Evolutionary conservation across 2,113 vertebrate genomes (phyloP).

Genomic region (Phrynosoma blainvillii): DNA sequence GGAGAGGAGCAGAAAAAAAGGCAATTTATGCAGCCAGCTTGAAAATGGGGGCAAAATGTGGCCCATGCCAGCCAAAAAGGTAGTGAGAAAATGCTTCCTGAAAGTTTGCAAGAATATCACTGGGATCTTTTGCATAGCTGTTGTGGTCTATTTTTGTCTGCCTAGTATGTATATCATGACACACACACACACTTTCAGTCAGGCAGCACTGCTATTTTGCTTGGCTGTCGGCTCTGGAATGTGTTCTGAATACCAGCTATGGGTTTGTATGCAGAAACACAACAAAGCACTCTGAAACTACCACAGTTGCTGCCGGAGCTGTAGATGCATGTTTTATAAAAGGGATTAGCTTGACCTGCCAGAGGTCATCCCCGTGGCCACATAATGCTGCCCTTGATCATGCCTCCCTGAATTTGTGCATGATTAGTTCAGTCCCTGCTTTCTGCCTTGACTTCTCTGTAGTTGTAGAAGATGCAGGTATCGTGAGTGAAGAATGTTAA

Average conservation of each 20-base stretch:
- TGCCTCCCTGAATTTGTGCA: fast-evolving
- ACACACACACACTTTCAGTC: fast-evolving
- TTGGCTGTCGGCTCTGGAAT: slow-evolving; percentile 29
- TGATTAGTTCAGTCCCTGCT: slow-evolving; percentile 31
- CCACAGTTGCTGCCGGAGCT: slow-evolving; percentile 18
- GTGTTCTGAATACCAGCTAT: slow-evolving; percentile 27
- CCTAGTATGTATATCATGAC: background rate
- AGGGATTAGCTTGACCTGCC: background rate
- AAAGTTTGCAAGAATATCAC: background rate
- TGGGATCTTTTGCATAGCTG: background rate
- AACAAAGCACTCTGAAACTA: slow-evolving; percentile 22
- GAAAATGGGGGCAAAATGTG: background rate
- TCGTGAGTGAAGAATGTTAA: slow-evolving; percentile 15
- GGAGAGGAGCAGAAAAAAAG: background rate
- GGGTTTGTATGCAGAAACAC: background rate
- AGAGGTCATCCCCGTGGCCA: background rate
- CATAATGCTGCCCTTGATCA: fast-evolving
- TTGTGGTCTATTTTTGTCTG: slow-evolving; percentile 2
- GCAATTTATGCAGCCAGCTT: background rate
- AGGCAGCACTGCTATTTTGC: background rate
- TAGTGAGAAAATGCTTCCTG: background rate
- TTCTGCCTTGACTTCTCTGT: slow-evolving; percentile 28
- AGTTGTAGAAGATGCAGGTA: slow-evolving; percentile 45
- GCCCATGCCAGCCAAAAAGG: background rate
- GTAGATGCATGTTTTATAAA: background rate